phyloP scores from a whole-genome alignment of 2,888 invertebrate species.

The Brachyptera putata region DNA sequence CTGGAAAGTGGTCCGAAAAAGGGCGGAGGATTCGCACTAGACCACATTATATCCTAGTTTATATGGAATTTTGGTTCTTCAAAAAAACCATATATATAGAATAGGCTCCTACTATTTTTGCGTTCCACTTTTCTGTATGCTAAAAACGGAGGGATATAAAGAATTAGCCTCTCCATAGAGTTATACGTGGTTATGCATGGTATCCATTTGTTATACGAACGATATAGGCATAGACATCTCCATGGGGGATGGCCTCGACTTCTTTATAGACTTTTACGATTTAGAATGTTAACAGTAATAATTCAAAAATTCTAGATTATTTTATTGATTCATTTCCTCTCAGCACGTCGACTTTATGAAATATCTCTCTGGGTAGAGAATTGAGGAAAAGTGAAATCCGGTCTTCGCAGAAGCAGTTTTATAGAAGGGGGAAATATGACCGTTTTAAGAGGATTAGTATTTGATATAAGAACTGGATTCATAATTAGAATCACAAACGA shows the following conservation, averaged over 20 bases:
- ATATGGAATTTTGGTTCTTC: constrained; percentile 13
- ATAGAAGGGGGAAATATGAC: too few species aligned
- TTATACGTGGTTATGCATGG: background rate
- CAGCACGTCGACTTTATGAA: constrained; percentile 4
- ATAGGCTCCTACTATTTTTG: background rate
- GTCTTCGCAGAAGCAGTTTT: background rate
- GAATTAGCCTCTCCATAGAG: constrained; percentile 2
- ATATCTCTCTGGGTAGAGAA: background rate
- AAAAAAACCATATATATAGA: background rate
- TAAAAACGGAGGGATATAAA: constrained; percentile 1
- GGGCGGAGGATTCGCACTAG: background rate
- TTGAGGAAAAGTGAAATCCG: background rate
- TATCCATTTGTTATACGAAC: background rate
- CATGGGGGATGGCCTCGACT: background rate
- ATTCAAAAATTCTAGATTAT: constrained; percentile 4
- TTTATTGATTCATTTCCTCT: constrained; percentile 14
- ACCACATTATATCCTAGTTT: constrained; percentile 20
- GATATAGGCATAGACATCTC: constrained; percentile 9
- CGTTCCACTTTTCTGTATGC: background rate
- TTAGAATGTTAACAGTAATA: constrained; percentile 4
- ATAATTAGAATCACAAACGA: too few species aligned
- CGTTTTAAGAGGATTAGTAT: too few species aligned
- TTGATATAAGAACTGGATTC: too few species aligned
- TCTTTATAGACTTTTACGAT: constrained; percentile 5
- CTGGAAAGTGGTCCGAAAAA: background rate